Percentiles rank a stretch among this genome's conserved stretches.
These are phyloP conservation scores for Pyrgus malvae DNA, from an alignment of 2,888 invertebrate genomes.

Conservation along the genomic window DNA sequence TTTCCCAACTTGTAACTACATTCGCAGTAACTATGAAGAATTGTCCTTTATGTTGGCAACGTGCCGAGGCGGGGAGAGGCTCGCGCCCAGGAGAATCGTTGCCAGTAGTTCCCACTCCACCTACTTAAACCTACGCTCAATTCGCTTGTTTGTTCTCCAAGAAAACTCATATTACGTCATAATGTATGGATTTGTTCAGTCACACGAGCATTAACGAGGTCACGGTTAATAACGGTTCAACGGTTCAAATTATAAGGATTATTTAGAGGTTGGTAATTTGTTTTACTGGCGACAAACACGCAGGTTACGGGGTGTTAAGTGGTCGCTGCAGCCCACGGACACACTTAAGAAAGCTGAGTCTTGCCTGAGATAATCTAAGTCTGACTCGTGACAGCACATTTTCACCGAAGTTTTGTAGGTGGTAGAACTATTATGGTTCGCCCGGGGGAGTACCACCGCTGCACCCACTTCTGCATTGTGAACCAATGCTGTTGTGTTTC, in stretches of 20 bases:
- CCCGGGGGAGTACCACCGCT: too few relatives aligned
- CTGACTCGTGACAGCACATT: too few relatives aligned
- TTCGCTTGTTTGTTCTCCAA: conserved; percentile 14
- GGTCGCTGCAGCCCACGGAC: too few relatives aligned
- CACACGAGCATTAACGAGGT: not conserved
- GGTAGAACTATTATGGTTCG: too few relatives aligned
- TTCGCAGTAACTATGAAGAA: conserved; percentile 15
- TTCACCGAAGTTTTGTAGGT: too few relatives aligned
- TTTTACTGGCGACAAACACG: too few relatives aligned
- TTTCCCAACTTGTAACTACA: conserved; percentile 12
- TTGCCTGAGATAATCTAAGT: too few relatives aligned
- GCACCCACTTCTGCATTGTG: too few relatives aligned
- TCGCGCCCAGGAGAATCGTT: conserved; percentile 10
- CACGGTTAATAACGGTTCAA: not conserved
- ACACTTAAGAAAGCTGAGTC: too few relatives aligned
- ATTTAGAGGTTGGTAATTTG: not conserved
- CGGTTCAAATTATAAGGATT: not conserved
- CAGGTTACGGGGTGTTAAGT: too few relatives aligned
- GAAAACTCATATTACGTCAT: conserved; percentile 14
- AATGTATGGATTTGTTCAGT: not conserved
- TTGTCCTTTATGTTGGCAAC: conserved; percentile 29
- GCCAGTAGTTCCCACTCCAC: conserved; percentile 20
- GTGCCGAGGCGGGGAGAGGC: conserved; percentile 23
- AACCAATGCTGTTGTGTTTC: too few relatives aligned
- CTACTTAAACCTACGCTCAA: conserved; percentile 11